A percentile compares a stretch with the other conserved stretches of the same genome.
phyloP scores from a whole-genome alignment of 92 coral and sea anemone genomes.

The Pocillopora grandis region DNA sequence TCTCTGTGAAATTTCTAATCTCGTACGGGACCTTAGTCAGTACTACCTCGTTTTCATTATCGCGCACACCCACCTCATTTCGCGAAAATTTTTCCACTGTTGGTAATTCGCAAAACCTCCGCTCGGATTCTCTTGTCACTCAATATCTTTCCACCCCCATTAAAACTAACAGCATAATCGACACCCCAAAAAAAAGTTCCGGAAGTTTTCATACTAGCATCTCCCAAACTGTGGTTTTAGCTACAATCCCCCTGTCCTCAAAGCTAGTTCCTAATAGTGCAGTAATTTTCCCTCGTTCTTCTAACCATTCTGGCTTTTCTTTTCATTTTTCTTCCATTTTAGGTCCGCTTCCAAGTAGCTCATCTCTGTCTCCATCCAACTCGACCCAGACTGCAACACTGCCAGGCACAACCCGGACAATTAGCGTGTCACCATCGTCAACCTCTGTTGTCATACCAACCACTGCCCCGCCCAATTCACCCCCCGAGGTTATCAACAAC shows the following conservation, averaged over 20 bases:
- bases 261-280: slow-evolving; percentile 19
- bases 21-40: slow-evolving; percentile 6
- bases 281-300: background rate
- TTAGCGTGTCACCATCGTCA: slow-evolving; percentile 26
- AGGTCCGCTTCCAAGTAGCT: slow-evolving; percentile 50
- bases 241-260: slow-evolving; percentile 22
- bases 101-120: slow-evolving; percentile 7
- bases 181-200: background rate
- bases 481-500: slow-evolving; percentile 71
- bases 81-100: background rate
- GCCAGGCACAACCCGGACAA: slow-evolving; percentile 24
- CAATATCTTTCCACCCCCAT: background rate
- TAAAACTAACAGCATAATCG: background rate
- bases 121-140: slow-evolving; percentile 7
- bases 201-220: background rate
- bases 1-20: background rate
- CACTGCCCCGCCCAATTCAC: slow-evolving; percentile 61
- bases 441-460: slow-evolving; percentile 39
- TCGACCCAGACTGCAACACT: slow-evolving; percentile 23
- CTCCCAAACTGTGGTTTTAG: slow-evolving; percentile 34
- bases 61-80: background rate
- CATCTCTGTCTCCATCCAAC: slow-evolving; percentile 33
- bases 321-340: slow-evolving; percentile 33
- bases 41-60: background rate
- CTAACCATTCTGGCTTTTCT: slow-evolving; percentile 19